Evolutionary conservation across 2,888 invertebrate species (phyloP), one percentile per base, ranked within the genome.

Genomic region (Parelbella ahira): DNA sequence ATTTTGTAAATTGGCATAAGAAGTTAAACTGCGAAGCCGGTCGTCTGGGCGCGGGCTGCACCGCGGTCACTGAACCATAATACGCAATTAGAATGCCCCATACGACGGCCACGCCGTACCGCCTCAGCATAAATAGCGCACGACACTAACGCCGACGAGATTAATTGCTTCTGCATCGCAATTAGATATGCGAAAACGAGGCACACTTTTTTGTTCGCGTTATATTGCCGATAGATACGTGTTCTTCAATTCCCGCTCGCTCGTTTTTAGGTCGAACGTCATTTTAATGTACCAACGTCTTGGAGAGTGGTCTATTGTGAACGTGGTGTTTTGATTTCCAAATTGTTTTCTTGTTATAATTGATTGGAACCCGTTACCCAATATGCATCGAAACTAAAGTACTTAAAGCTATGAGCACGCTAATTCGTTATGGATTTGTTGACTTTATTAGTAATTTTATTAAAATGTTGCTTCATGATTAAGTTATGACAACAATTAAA

Each of bases 31-130:
- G 13, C 57, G 15, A 59, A 64, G 63, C 58, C 63, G 57, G 60
- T 57, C 62, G 70, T 70, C 71, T 69, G 68, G 61, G 63, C 68
- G 63, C 63, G 52, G 61, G 32, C 37, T 37, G 67, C 62, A 63
- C 55, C 60, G 68, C 71, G 83, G 76, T 77, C 84, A 54, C 75
- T 80, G 83, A 81, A 74, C 86, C 77, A 75, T 79, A 78, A 80
- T 79, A 81, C 83, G 73, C 79, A 84, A 86, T 84, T 86, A 84
- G 84, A 81, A 84, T 87, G 79, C 82, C 75, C 83, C 80, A 79
- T 82, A 75, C 83, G 72, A 68, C 63, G 67, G 62, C 68, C 62
- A 72, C 54, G 66, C 69, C 53, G 68, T 70, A 64, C 67, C 61
- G 63, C 72, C 76, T 70, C 72, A 66, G 73, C 72, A 80, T 79